A percentile compares a stretch with the other conserved stretches of the same genome.
Conservation (phyloP, 1,140 invertebrate genomes). For the Ips nitidus region DNA sequence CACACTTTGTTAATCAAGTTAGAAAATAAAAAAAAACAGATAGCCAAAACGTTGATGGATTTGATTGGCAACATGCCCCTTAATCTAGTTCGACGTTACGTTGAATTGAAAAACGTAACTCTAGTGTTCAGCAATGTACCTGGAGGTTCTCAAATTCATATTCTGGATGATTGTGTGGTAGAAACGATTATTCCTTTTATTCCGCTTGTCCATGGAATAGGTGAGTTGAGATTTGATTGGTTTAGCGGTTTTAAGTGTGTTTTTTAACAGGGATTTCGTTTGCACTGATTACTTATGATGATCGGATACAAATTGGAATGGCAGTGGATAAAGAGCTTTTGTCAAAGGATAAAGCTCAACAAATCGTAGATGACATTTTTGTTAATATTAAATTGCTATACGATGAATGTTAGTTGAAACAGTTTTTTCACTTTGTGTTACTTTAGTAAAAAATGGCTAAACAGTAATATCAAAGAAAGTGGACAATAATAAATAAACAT, state of each 20-base stretch:
- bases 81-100: background rate
- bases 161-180: background rate
- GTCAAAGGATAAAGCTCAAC: background rate
- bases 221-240: background rate
- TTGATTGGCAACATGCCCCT: background rate
- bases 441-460: background rate
- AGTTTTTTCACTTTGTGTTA: background rate
- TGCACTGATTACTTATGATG: background rate
- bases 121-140: background rate
- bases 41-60: background rate
- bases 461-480: no score
- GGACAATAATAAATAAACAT: background rate
- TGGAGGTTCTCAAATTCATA: background rate
- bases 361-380: slow-evolving; percentile 1
- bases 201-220: background rate
- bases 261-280: background rate
- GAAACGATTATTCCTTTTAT: slow-evolving; percentile 1
- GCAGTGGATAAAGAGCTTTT: background rate
- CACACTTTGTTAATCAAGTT: background rate
- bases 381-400: background rate
- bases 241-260: background rate
- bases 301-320: background rate
- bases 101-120: background rate
- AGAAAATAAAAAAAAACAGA: background rate
- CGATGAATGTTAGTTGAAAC: background rate